phyloP scores from a whole-genome alignment of 1,140 invertebrate species.

The Polyergus mexicanus region DNA sequence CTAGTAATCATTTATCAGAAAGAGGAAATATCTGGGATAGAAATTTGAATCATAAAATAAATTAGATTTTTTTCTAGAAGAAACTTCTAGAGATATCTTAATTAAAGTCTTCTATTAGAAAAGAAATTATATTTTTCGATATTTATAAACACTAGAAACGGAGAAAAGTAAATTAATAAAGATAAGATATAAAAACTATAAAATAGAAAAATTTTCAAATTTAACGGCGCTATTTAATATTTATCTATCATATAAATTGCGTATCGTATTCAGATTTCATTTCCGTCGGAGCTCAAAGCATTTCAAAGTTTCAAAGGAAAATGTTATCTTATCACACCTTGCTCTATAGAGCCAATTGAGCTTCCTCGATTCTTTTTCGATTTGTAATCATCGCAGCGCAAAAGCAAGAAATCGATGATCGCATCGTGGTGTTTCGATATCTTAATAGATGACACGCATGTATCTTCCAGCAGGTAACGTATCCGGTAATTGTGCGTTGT shows the following conservation, averaged over 20 bases:
- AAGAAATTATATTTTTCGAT: background rate
- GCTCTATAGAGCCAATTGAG: background rate
- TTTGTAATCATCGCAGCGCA: background rate
- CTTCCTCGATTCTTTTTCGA: background rate
- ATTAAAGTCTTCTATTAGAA: background rate
- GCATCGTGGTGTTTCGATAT: background rate
- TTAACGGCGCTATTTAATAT: background rate
- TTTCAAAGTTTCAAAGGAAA: no score
- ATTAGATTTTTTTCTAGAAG: background rate
- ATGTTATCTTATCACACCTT: no score
- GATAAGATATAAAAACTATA: background rate
- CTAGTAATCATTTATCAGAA: background rate
- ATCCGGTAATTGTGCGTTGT: conserved; percentile 90
- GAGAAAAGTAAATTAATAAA: background rate
- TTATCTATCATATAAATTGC: background rate
- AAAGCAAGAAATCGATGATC: background rate
- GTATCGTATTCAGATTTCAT: no score
- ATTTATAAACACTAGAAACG: background rate
- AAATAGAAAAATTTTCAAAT: background rate
- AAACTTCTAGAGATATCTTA: background rate
- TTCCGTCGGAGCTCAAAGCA: no score
- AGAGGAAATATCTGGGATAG: background rate
- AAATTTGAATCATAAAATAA: background rate
- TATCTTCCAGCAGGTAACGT: conserved; percentile 91
- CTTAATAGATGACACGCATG: conserved; percentile 65